phyloP scores from a whole-genome alignment of 2,797 vertebrate genomes.

The Alauda arvensis region DNA sequence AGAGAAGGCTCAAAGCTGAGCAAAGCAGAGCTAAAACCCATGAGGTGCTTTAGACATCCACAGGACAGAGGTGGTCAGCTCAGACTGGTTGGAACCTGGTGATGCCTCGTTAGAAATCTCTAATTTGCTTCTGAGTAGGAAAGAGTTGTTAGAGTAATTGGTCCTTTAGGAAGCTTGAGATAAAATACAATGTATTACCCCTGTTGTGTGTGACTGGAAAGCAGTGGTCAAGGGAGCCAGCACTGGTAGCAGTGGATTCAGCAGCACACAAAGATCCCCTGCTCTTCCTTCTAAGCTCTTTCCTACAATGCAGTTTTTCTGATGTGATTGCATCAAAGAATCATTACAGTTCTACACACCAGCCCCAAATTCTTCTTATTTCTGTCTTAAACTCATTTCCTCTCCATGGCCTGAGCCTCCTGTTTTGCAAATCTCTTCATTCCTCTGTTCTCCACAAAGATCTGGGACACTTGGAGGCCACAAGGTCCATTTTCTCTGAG shows the following conservation, averaged over 20 bases:
- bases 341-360: background rate
- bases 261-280: background rate
- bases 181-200: background rate
- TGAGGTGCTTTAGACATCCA: background rate
- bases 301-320: background rate
- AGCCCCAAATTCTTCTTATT: background rate
- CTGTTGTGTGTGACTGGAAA: background rate
- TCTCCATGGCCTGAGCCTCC: background rate
- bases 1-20: background rate
- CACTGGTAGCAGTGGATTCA: background rate
- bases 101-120: background rate
- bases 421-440: background rate
- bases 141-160: background rate
- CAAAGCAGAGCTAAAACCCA: background rate
- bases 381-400: background rate
- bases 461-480: background rate
- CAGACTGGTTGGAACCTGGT: background rate
- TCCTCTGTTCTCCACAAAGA: background rate
- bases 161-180: background rate
- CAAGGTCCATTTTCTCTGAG: background rate
- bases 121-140: background rate
- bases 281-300: background rate
- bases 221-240: background rate
- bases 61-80: background rate
- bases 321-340: background rate